Evolutionary conservation across 2,113 vertebrate genomes (phyloP).

Genomic region (Lutjanus erythropterus): DNA sequence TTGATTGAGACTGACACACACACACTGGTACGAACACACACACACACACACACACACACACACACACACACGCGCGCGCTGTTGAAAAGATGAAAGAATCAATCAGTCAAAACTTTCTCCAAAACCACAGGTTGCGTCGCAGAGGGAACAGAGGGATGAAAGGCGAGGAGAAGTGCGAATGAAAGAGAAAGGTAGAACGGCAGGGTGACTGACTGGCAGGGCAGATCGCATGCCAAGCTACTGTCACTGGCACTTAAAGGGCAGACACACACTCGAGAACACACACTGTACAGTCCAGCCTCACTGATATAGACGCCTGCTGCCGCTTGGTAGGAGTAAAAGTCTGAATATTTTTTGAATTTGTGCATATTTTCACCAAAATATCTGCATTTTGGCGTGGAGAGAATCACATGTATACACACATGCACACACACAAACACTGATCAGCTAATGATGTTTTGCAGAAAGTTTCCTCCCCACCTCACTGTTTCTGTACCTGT

Average conservation of each 20-base stretch:
- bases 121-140: slow-evolving; percentile 67
- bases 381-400: too few relatives aligned
- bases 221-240: slow-evolving; percentile 71
- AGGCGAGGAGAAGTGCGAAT: slow-evolving; percentile 60
- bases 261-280: slow-evolving; percentile 30
- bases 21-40: slow-evolving; percentile 17
- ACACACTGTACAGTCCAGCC: background rate
- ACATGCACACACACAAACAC: background rate
- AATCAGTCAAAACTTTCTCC: slow-evolving; percentile 65
- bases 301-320: background rate
- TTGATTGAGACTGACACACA: slow-evolving; percentile 6
- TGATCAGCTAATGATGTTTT: slow-evolving; percentile 47
- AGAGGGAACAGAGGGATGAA: slow-evolving; percentile 70
- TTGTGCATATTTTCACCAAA: background rate
- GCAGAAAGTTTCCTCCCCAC: slow-evolving; percentile 47
- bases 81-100: slow-evolving; percentile 68
- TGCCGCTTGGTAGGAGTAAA: background rate
- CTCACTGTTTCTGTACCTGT: slow-evolving; percentile 55
- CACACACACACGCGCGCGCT: background rate
- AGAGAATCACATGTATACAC: background rate
- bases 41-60: slow-evolving; percentile 21
- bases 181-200: slow-evolving; percentile 58
- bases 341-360: background rate
- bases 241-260: slow-evolving; percentile 66
- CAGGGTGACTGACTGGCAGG: slow-evolving; percentile 73